Evolutionary conservation across 2,113 vertebrate species (phyloP).

Genomic region (Spermophilus dauricus): DNA sequence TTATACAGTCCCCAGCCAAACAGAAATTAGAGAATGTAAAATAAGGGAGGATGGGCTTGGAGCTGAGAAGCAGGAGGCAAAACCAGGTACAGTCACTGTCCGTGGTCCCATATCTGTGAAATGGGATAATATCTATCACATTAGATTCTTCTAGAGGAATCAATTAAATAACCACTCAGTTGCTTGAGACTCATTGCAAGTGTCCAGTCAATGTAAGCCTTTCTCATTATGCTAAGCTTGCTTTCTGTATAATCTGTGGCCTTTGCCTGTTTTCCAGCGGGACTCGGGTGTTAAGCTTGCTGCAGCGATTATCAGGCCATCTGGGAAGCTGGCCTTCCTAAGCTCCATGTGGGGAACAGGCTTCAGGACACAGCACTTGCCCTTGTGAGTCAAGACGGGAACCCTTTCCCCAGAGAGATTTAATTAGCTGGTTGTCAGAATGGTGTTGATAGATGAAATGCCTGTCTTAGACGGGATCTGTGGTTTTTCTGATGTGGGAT

Average conservation of each 20-base stretch:
- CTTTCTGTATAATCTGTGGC: background rate
- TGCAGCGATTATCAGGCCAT: conserved; percentile 69
- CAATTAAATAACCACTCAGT: background rate
- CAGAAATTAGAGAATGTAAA: background rate
- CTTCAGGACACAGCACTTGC: conserved; percentile 39
- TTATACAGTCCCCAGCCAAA: background rate
- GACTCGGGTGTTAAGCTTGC: background rate
- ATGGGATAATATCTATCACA: background rate
- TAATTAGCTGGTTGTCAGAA: conserved; percentile 74
- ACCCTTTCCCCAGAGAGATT: conserved; percentile 60
- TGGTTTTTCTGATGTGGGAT: conserved; percentile 75
- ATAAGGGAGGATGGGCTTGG: background rate
- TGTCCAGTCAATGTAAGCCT: conserved; percentile 1
- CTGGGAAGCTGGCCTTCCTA: conserved; percentile 68
- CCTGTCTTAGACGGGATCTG: background rate
- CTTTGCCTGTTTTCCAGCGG: conserved; percentile 33
- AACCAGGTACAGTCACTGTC: background rate
- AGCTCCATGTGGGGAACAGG: conserved; percentile 54
- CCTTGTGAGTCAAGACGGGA: conserved; percentile 16
- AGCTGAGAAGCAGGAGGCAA: background rate
- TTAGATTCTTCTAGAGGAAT: conserved; percentile 22
- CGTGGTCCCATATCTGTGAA: background rate
- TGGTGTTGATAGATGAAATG: conserved; percentile 52
- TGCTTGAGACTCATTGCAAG: background rate
- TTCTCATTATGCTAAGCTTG: background rate